These are phyloP conservation scores for Leptinotarsa haldemani DNA, from an alignment of 2,888 invertebrate genomes.

Conservation along the genomic window DNA sequence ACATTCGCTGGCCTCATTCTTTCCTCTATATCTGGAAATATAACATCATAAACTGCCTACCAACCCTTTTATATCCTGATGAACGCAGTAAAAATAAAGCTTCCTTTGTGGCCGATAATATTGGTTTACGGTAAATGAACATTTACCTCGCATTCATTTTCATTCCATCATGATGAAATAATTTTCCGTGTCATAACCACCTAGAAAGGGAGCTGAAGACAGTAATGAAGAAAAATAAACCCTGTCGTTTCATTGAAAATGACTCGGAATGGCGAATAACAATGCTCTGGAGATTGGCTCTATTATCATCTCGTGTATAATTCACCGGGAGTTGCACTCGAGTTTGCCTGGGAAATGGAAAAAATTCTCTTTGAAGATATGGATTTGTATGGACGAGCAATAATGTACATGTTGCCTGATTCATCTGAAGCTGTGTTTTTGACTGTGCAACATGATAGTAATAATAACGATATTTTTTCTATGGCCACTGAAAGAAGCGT, in stretches of 20 bases:
- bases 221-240: conserved; percentile 6
- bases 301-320: neutral
- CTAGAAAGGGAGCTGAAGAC: neutral
- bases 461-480: too few species aligned
- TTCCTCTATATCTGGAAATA: neutral
- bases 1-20: neutral
- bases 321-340: neutral
- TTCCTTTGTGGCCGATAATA: conserved; percentile 1
- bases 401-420: too few species aligned
- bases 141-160: neutral
- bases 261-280: neutral
- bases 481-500: too few species aligned
- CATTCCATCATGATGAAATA: neutral
- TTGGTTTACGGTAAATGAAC: conserved; percentile 1
- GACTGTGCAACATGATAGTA: too few species aligned
- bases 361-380: neutral
- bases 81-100: neutral
- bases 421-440: too few species aligned
- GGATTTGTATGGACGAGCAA: neutral
- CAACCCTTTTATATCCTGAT: neutral
- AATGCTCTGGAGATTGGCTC: neutral
- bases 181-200: conserved; percentile 10
- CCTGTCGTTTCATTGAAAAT: neutral
- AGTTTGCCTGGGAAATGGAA: neutral
- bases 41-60: neutral